Percentiles rank a stretch among this genome's conserved stretches.
phyloP scores from a whole-genome alignment of 1,140 invertebrate genomes.

The Drosophila lacteicornis region DNA sequence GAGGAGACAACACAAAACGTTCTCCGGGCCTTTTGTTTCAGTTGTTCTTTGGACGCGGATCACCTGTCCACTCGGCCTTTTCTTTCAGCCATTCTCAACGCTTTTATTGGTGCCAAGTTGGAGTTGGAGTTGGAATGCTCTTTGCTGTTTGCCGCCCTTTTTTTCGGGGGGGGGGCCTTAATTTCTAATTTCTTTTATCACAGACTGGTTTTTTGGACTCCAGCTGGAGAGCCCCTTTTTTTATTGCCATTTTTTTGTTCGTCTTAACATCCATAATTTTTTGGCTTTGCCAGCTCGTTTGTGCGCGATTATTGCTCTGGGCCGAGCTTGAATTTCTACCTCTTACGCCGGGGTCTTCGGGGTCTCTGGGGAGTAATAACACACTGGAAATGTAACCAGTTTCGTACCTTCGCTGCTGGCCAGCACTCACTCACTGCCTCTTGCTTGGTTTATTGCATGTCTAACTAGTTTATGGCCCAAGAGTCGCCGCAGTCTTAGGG shows the following conservation, averaged over 20 bases:
- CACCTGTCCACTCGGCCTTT: constrained; percentile 24
- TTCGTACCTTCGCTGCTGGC: constrained; percentile 66
- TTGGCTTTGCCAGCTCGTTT: constrained; percentile 51
- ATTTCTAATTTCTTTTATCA: constrained; percentile 73
- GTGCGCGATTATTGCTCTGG: constrained; percentile 50
- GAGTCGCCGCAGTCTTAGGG: constrained; percentile 25
- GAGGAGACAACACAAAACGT: constrained; percentile 41
- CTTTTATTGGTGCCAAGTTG: constrained; percentile 42
- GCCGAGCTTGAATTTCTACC: constrained; percentile 41
- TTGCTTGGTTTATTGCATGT: constrained; percentile 62
- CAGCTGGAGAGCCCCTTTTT: constrained; percentile 26
- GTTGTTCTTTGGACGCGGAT: constrained; percentile 36
- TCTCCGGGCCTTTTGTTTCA: constrained; percentile 45
- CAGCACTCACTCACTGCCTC: constrained; percentile 23
- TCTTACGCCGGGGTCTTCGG: constrained; percentile 41
- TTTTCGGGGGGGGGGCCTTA: constrained; percentile 33
- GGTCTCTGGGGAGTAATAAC: constrained; percentile 13
- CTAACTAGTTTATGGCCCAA: constrained; percentile 72
- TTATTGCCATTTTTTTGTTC: constrained; percentile 62
- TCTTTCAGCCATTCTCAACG: constrained; percentile 32
- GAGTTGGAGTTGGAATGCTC: constrained; percentile 34
- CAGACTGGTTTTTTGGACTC: constrained; percentile 36
- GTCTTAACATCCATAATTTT: constrained; percentile 72
- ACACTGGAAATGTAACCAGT: constrained; percentile 70
- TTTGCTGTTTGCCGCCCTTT: constrained; percentile 56